Percentiles rank a stretch among this genome's conserved stretches.
These are phyloP conservation scores for Drosophila barbarae DNA, from an alignment of 2,888 invertebrate species.

Conservation along the genomic window DNA sequence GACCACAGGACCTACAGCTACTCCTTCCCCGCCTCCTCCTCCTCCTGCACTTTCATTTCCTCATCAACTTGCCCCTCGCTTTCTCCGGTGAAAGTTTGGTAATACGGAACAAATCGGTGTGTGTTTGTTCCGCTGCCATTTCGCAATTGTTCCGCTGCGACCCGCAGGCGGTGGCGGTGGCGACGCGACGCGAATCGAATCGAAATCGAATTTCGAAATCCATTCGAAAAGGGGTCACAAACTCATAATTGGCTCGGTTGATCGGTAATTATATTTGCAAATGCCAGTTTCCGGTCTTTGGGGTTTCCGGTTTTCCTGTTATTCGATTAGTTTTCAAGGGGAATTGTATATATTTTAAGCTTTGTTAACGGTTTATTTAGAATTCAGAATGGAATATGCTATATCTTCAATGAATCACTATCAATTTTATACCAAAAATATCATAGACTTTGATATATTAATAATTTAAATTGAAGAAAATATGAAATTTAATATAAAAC, in stretches of 20 bases:
- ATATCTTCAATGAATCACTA: not conserved
- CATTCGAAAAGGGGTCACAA: conserved; percentile 8
- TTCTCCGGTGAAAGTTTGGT: conserved; percentile 42
- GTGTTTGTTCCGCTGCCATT: conserved; percentile 44
- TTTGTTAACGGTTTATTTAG: no score
- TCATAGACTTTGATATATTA: not conserved
- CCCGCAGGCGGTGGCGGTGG: conserved; percentile 1
- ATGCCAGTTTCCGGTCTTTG: not conserved
- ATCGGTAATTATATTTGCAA: conserved; percentile 16
- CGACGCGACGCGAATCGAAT: not conserved
- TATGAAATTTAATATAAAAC: no score
- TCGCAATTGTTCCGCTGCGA: conserved; percentile 15
- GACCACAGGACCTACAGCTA: conserved; percentile 13
- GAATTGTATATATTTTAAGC: not conserved
- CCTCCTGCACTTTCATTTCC: not conserved
- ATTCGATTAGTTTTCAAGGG: no score
- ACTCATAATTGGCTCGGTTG: conserved; percentile 31
- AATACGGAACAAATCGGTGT: conserved; percentile 66
- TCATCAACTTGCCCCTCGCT: not conserved
- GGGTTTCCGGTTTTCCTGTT: not conserved
- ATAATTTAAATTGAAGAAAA: not conserved
- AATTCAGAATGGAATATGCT: no score
- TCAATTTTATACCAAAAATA: not conserved
- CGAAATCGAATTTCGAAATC: conserved; percentile 7
- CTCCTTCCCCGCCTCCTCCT: not conserved